phyloP scores from a whole-genome alignment of 2,888 invertebrate genomes.

The Eledona agricola region DNA sequence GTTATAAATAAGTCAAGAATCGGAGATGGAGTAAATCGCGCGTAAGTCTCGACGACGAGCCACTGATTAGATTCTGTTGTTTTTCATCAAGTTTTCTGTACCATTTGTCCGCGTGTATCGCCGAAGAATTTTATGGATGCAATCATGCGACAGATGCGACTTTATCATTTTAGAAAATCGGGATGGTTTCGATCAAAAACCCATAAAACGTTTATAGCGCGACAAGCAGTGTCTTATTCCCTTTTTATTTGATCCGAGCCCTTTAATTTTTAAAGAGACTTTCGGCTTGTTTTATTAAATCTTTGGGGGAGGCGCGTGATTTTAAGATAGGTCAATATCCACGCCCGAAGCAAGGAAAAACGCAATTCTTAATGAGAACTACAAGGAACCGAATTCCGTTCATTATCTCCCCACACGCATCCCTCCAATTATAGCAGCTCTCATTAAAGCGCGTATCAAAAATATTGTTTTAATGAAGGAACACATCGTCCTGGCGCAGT shows the following conservation, averaged over 20 bases:
- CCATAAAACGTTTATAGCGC: slow-evolving; percentile 45
- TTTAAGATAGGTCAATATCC: slow-evolving; percentile 12
- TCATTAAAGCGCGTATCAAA: slow-evolving; percentile 30
- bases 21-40: too few relatives aligned
- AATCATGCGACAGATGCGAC: slow-evolving; percentile 50
- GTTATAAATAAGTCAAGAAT: too few relatives aligned
- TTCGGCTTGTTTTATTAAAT: slow-evolving; percentile 15
- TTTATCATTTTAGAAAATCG: slow-evolving; percentile 50
- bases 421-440: slow-evolving; percentile 38
- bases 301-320: slow-evolving; percentile 2
- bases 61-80: slow-evolving; percentile 55
- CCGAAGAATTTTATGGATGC: slow-evolving; percentile 44
- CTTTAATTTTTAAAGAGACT: slow-evolving; percentile 9
- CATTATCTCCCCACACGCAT: slow-evolving; percentile 44
- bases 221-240: slow-evolving; percentile 33
- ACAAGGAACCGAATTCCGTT: too few relatives aligned
- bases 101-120: slow-evolving; percentile 38
- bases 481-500: slow-evolving; percentile 9
- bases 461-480: slow-evolving; percentile 38
- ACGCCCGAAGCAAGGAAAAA: too few relatives aligned
- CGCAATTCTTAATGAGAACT: too few relatives aligned
- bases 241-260: slow-evolving; percentile 18
- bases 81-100: slow-evolving; percentile 47
- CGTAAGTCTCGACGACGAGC: too few relatives aligned
- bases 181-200: slow-evolving; percentile 48